A percentile compares a stretch with the other conserved stretches of the same genome.
Conservation (phyloP, 2,113 vertebrate species). For the Ptilonorhynchus violaceus region DNA sequence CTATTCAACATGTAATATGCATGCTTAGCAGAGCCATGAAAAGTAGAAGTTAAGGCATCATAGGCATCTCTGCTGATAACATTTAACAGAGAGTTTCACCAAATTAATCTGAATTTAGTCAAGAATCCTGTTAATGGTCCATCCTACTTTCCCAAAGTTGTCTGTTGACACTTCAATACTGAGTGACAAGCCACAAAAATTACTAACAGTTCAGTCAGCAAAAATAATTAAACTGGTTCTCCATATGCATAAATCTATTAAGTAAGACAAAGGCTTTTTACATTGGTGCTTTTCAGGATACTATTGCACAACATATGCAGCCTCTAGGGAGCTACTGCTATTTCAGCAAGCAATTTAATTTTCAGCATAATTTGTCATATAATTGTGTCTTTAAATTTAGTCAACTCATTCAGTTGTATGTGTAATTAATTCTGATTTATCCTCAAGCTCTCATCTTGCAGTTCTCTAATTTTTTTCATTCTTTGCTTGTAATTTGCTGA, state of each 20-base stretch:
- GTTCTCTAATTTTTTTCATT: neutral
- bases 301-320: neutral
- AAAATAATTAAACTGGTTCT: neutral
- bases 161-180: neutral
- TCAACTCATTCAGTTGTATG: slow-evolving; percentile 2
- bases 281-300: neutral
- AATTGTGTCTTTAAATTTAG: slow-evolving; percentile 21
- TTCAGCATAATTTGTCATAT: slow-evolving; percentile 25
- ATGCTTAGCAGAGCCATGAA: neutral
- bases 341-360: slow-evolving; percentile 3
- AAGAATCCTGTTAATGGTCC: neutral
- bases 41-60: neutral
- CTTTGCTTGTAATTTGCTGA: neutral
- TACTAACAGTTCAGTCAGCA: neutral
- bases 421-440: slow-evolving; percentile 5
- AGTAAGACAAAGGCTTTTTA: neutral
- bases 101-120: neutral
- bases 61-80: neutral
- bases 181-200: neutral
- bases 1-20: neutral
- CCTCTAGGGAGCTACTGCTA: neutral
- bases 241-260: neutral
- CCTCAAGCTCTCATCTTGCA: neutral
- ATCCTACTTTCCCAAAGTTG: neutral
- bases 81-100: neutral